A percentile compares a stretch with the other conserved stretches of the same genome.
Conservation (phyloP, 2,888 invertebrate species). For the Caprella mutica region DNA sequence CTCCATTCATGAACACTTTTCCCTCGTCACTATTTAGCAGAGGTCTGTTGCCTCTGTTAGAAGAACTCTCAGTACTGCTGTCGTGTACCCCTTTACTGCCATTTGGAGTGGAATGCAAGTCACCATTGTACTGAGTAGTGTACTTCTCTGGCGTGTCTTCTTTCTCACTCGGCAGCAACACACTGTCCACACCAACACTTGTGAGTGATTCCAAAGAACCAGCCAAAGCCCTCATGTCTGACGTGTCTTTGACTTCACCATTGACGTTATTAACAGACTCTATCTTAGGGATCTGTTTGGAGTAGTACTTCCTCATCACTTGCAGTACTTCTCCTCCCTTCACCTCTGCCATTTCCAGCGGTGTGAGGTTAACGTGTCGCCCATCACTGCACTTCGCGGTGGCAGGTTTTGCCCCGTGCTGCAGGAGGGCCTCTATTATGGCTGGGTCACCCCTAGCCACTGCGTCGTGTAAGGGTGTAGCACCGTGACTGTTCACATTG, state of each 20-base stretch:
- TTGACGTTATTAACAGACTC: not conserved
- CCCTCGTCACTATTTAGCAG: no score
- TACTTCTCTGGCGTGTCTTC: no score
- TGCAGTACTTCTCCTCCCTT: conserved; percentile 4
- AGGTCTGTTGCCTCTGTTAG: no score
- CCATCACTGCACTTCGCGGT: conserved; percentile 43
- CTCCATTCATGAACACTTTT: not conserved
- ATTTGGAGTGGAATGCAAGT: no score
- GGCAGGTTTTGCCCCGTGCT: conserved; percentile 48
- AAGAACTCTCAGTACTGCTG: no score
- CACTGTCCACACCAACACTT: conserved; percentile 27
- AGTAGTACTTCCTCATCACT: not conserved
- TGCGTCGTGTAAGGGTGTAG: conserved; percentile 53
- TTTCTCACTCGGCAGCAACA: conserved; percentile 20
- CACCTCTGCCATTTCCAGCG: conserved; percentile 22
- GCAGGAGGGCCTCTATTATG: conserved; percentile 47
- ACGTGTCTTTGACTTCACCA: no score
- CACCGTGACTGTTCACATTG: conserved; percentile 48
- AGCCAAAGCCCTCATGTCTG: conserved; percentile 4
- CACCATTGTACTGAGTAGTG: no score
- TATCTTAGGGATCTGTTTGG: not conserved
- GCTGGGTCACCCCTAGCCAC: conserved; percentile 47
- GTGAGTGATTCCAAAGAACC: conserved; percentile 29
- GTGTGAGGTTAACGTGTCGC: conserved; percentile 25
- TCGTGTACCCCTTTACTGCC: no score